Percentiles rank a stretch among this genome's conserved stretches.
Evolutionary conservation across 2,797 vertebrate species (phyloP).

Genomic region (Otolemur crassicaudatus): DNA sequence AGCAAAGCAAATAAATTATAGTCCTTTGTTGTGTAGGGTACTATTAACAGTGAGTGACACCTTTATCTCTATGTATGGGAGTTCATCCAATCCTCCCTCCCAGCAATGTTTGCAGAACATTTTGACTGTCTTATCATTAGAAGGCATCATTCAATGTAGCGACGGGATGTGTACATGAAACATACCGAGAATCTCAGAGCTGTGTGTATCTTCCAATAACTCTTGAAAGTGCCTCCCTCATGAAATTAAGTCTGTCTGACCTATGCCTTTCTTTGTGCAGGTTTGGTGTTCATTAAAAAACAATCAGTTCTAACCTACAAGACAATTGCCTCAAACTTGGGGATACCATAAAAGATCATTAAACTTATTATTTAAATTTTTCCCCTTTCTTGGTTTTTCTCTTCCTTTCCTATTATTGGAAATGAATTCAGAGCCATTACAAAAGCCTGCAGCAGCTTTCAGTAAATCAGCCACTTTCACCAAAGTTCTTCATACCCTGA

Average conservation of each 20-base stretch:
- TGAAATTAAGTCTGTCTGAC: not conserved
- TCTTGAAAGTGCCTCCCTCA: not conserved
- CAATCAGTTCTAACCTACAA: slow-evolving; percentile 15
- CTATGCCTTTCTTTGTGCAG: not conserved
- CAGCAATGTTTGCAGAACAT: not conserved
- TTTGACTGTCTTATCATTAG: not conserved
- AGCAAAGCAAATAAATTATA: not conserved
- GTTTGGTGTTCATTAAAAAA: not conserved
- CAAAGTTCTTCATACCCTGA: slow-evolving; percentile 39
- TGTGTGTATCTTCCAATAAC: not conserved
- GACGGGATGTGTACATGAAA: not conserved
- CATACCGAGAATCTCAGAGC: not conserved
- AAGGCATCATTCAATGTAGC: not conserved
- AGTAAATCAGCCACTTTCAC: not conserved
- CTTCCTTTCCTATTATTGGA: slow-evolving; percentile 53
- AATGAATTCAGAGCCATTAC: slow-evolving; percentile 50
- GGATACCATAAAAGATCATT: slow-evolving; percentile 19
- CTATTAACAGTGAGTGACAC: not conserved
- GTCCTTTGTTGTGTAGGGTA: not conserved
- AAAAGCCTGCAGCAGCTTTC: slow-evolving; percentile 61
- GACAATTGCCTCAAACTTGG: not conserved
- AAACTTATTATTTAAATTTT: slow-evolving; percentile 62
- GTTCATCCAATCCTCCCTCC: not conserved
- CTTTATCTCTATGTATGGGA: not conserved
- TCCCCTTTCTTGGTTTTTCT: slow-evolving; percentile 1